Percentiles rank a stretch among this genome's conserved stretches.
Evolutionary conservation across 2,888 invertebrate species (phyloP).

Genomic region (Melinaea marsaeus): DNA sequence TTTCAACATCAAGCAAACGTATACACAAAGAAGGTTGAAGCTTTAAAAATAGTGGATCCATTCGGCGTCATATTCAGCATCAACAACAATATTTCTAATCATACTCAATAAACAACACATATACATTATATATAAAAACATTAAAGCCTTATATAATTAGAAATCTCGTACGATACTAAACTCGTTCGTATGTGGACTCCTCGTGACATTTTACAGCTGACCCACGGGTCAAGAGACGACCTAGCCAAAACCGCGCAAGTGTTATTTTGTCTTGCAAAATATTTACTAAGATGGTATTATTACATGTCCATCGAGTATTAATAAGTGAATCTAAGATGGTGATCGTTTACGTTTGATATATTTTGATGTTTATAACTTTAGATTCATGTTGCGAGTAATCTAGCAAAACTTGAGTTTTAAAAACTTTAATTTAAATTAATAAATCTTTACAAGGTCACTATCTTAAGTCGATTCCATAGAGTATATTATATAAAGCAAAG

Average conservation of each 20-base stretch:
- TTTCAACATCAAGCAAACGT: too few relatives aligned
- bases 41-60: too few relatives aligned
- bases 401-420: background rate
- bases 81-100: background rate
- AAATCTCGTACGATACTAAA: background rate
- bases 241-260: slow-evolving; percentile 28
- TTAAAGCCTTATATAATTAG: background rate
- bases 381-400: background rate
- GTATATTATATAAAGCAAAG: too few relatives aligned
- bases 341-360: background rate
- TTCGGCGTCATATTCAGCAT: background rate
- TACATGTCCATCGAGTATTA: background rate
- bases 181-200: slow-evolving; percentile 22
- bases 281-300: slow-evolving; percentile 18
- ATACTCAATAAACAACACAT: background rate
- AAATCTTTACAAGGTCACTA: too few relatives aligned
- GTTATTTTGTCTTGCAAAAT: slow-evolving; percentile 29
- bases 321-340: background rate
- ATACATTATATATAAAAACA: background rate
- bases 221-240: slow-evolving; percentile 26
- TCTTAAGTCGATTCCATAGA: too few relatives aligned
- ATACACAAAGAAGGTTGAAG: too few relatives aligned
- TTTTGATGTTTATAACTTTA: background rate
- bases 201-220: slow-evolving; percentile 24
- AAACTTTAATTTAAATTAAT: too few relatives aligned